These are phyloP conservation scores for Sitophilus oryzae DNA, from an alignment of 1,140 invertebrate genomes.

Conservation along the genomic window DNA sequence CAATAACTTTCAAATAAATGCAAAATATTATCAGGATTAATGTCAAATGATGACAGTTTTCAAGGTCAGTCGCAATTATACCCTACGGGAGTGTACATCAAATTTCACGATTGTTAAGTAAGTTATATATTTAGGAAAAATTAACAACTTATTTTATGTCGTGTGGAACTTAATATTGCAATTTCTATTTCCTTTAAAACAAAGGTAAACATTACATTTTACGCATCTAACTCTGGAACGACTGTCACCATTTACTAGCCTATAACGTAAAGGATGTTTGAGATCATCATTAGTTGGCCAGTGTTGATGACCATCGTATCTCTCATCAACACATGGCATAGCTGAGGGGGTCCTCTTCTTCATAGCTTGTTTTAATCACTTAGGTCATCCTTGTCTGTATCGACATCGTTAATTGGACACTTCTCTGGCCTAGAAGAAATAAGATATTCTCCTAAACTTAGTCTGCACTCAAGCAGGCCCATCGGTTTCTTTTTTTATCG, in stretches of 20 bases:
- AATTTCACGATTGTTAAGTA: too few species aligned
- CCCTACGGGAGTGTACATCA: too few species aligned
- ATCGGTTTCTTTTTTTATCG: constrained; percentile 7
- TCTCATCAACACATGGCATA: constrained; percentile 12
- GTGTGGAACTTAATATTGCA: constrained; percentile 1
- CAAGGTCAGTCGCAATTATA: constrained; percentile 5
- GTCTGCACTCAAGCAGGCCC: constrained; percentile 10
- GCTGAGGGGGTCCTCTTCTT: constrained; percentile 7
- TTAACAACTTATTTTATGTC: constrained; percentile 7
- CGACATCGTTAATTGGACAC: not conserved
- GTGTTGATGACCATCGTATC: constrained; percentile 15
- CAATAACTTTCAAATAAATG: not conserved
- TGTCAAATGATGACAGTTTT: constrained; percentile 4
- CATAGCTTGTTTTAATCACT: not conserved
- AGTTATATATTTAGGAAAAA: not conserved
- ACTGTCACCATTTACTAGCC: constrained; percentile 11
- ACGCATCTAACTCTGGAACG: constrained; percentile 10
- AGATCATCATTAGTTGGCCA: constrained; percentile 14
- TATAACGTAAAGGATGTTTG: constrained; percentile 10
- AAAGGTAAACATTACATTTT: constrained; percentile 11
- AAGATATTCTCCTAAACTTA: constrained; percentile 9
- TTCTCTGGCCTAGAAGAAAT: constrained; percentile 4
- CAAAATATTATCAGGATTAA: too few species aligned
- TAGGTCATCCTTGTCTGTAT: constrained; percentile 2
- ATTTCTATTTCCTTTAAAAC: constrained; percentile 7